Evolutionary conservation across 2,113 vertebrate species (phyloP).

Genomic region (Ammodytes marinus): DNA sequence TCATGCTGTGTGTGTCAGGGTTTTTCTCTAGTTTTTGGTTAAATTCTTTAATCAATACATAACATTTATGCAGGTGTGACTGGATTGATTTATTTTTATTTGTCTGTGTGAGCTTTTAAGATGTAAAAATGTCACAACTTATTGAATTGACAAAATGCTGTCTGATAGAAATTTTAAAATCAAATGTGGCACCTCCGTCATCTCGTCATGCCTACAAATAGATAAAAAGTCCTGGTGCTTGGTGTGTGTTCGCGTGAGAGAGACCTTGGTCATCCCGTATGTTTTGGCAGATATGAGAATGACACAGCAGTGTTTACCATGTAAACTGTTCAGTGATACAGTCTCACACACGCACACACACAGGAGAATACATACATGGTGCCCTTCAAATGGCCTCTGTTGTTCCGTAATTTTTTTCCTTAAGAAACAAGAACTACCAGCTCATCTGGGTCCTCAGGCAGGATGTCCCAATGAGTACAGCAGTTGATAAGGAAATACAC

Average conservation of each 20-base stretch:
- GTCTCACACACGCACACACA: conserved; percentile 7
- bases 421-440: conserved; percentile 76
- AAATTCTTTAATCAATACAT: not conserved
- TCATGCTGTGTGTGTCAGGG: not conserved
- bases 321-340: conserved; percentile 59
- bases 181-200: not conserved
- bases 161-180: not conserved
- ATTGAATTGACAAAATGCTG: not conserved
- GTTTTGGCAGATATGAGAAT: conserved; percentile 43
- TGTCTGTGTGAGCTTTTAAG: not conserved
- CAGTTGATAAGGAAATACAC: conserved; percentile 21
- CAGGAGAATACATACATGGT: conserved; percentile 18
- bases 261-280: conserved; percentile 32
- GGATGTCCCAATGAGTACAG: conserved; percentile 45
- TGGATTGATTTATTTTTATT: not conserved
- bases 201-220: not conserved
- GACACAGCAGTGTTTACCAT: conserved; percentile 69
- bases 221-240: not conserved
- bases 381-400: conserved; percentile 64
- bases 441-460: conserved; percentile 42
- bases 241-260: not conserved
- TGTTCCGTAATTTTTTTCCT: conserved; percentile 51
- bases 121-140: not conserved
- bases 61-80: not conserved
- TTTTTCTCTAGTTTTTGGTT: no score